Evolutionary conservation across 1,140 invertebrate species (phyloP).

Genomic region (Diplogasteroides magnus): DNA sequence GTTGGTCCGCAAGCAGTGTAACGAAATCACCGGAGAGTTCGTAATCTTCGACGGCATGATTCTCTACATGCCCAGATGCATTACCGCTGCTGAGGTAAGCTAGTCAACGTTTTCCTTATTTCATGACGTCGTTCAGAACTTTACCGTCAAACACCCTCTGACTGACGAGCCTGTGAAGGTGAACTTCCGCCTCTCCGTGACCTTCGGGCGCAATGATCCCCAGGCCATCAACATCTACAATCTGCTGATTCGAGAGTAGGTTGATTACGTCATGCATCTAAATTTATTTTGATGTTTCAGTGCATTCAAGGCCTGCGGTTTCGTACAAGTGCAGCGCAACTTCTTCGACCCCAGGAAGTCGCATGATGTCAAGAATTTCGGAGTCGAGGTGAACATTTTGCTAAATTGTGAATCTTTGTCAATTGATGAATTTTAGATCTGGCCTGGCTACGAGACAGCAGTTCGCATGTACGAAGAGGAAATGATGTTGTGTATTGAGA

Average conservation of each 20-base stretch:
- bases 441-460: conserved; percentile 19
- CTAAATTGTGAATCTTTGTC: not conserved
- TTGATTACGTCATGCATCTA: not conserved
- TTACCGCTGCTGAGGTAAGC: conserved; percentile 8
- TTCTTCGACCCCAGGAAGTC: conserved; percentile 19
- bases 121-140: conserved; percentile 4
- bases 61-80: conserved; percentile 16
- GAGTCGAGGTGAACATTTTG: conserved; percentile 3
- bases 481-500: conserved; percentile 25
- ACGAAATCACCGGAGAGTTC: conserved; percentile 8
- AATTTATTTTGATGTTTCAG: not conserved
- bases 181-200: conserved; percentile 12
- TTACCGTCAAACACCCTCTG: conserved; percentile 12
- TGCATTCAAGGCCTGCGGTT: conserved; percentile 14
- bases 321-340: conserved; percentile 18
- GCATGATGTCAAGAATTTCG: not conserved
- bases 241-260: conserved; percentile 14
- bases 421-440: conserved; percentile 3
- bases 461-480: conserved; percentile 21
- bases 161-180: not conserved
- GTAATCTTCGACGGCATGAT: conserved; percentile 23
- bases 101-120: not conserved
- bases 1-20: not conserved
- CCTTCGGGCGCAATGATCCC: conserved; percentile 17
- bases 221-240: conserved; percentile 32